Base-by-base conservation (phyloP, 2,888 invertebrate species). In the Agrotis ipsilon region DNA sequence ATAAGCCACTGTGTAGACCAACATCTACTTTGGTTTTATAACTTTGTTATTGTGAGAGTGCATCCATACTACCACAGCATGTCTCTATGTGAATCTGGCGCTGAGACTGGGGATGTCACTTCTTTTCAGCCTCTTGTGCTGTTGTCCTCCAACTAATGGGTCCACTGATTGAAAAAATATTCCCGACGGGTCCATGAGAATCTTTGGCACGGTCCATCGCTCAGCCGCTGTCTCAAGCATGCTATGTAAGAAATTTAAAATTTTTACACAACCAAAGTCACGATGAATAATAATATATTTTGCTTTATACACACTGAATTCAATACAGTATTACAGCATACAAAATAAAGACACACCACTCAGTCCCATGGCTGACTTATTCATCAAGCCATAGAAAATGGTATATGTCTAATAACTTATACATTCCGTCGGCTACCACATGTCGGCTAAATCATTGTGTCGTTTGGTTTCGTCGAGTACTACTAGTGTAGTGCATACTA, bases 391-490 rank as follows among this genome's bases (percentile, higher is more conserved):
- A 67, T 32, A 21, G 48, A 46, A 62, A 51, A 80, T 62, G 63
- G 39, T 52, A 66, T 68, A 66, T 45, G 14, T 32, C 70, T 73
- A 73, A 78, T 81, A 46, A 75, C 69, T 82, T 81, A 82, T 82
- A 83, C 84, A 82, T 82, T 72, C 81, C 5, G 48, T 1, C 55
- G 70, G 27, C 14, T 58, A 55, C 64, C 67, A 69, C 68, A 80
- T 71, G 71, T 57, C 66, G 6, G 67, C 39, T 78, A 80, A 72
- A 80, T 79, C 82, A 79, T 75, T 75, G 67, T 71, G 49, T 69
- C 61, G 24, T 80, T 68, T 58, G 49, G 63, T 58, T 64, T 69
- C 48, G 54, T 54, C 49, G 18, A 57, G n/a, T 19, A 19, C 32
- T 32, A 43, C 43, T 61, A 18, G 18, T n/a, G 19, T n/a, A 3